phyloP scores from a whole-genome alignment of 2,113 vertebrate species.

The Poicephalus gulielmi region DNA sequence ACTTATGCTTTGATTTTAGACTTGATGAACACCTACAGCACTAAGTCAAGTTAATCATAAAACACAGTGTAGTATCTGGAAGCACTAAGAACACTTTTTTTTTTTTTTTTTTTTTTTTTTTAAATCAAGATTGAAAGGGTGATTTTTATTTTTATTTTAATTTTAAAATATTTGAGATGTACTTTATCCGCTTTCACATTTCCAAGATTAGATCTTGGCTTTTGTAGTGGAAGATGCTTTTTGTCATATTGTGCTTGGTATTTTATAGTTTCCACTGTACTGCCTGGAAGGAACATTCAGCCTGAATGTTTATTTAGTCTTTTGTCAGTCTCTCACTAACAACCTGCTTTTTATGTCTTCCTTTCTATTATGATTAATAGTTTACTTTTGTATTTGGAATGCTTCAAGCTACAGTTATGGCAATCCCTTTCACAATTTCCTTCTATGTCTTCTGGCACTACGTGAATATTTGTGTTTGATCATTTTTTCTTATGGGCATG shows the following conservation, averaged over 20 bases:
- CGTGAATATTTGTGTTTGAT: conserved; percentile 19
- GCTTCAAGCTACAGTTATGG: neutral
- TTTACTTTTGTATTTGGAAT: conserved; percentile 5
- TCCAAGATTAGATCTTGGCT: neutral
- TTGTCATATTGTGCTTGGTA: neutral
- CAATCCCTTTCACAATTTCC: conserved; percentile 7
- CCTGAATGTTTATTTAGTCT: conserved; percentile 35
- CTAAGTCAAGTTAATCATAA: neutral
- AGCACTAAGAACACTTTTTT: neutral
- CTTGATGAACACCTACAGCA: neutral
- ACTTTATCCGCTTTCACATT: neutral
- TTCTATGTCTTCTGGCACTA: neutral
- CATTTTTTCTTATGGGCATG: neutral
- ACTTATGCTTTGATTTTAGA: neutral
- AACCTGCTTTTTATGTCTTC: conserved; percentile 2
- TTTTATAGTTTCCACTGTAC: neutral
- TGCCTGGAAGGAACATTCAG: neutral
- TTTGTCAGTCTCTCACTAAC: neutral
- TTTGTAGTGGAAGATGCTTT: neutral
- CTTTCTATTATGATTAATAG: conserved; percentile 47
- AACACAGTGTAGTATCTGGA: neutral
- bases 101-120: neutral
- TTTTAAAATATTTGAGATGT: neutral
- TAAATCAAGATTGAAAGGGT: neutral
- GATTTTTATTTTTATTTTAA: neutral